Evolutionary conservation across 2,888 invertebrate species (phyloP), one percentile per base, ranked within the genome.

Genomic region (Dioctria linearis): DNA sequence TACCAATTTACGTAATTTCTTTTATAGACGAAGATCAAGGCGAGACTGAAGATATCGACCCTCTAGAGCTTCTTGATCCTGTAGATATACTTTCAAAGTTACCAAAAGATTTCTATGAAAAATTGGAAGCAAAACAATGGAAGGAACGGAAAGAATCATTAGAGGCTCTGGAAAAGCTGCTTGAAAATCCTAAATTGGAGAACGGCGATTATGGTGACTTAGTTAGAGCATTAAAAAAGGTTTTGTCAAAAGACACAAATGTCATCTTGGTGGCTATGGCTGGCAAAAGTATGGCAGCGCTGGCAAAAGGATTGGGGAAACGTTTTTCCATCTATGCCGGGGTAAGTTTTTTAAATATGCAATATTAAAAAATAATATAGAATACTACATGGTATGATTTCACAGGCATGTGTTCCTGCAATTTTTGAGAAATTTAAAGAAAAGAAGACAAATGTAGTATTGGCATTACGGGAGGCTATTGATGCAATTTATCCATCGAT

Each of bases 341-440:
- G 40, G 88, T 88, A 61, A 84, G 83, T 84, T 4, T 37, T 2
- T 25, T 39, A 5, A 71, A 11, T 65, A 25, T 65, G 3, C 25
- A 25, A 25, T 25, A 25, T 25, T 25, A 25, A 25, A 25, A 13
- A 39, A 65, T 25, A n/a, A n/a, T 65, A 39, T 39, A 65, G 6
- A 46, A 46, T 25, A 25, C 25, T 25, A 25, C 25, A 25, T 2
- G 25, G 25, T 67, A 46, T 8, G 46, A n/a, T 13, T 46, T 71
- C 63, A 13, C 43, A 88, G 87, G 93, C 93, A 0, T 95, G 95
- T 85, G 90, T 96, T 1, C 91, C 95, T 6, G 90, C 94, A 0
- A 91, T 98, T 73, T 89, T 99, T 51, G 98, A 99, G 85, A 99
- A 99, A 89, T 99, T 99, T 87, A 98, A 98, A 86, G 99, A 99